Evolutionary conservation across 2,113 vertebrate genomes (phyloP), one percentile per base, ranked within the genome.

Genomic region (Saiga tatarica): DNA sequence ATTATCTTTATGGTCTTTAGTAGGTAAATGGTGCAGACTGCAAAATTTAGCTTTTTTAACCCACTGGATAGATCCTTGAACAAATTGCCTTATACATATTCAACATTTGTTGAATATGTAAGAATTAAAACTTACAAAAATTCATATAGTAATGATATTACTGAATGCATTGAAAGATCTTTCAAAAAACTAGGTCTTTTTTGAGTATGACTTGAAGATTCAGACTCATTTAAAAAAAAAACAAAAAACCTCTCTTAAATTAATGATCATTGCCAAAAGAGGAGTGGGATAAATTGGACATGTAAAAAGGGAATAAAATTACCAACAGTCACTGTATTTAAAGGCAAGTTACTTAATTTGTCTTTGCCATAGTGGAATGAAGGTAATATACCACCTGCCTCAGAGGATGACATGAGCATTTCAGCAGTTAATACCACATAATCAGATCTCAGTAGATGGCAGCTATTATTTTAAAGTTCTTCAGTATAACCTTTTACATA

Each of bases 31-130:
- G 16, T 16, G 33, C 50, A 8, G 16, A 74, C 78, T 90, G 26
- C 33, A 89, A 17, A 93, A 82, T 81, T 92, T 91, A 89, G 33
- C 74, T 79, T 83, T 95, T 94, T 95, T 71, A 64, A 60, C 15
- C 84, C 26, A 59, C 3, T 81, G 21, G 57, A 8, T 86, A 59
- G 28, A 76, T 52, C 13, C 8, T 88, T 94, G 9, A 93, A 74
- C 59, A 87, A 30, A 88, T 47, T 86, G 26, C 33, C 36, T 45
- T 59, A 15, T 55, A 85, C 39, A 81, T 81, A 45, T 26, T 83
- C 50, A 81, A 1, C 11, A 42, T 30, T 55, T 92, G n/a, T 87
- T 71, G 52, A 74, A 17, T 30, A 62, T 6, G 0, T 85, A 62
- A 62, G 64, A 84, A n/a, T 6, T 93, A 71, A 91, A 95, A 90